phyloP scores from a whole-genome alignment of 2,888 invertebrate genomes.

The Syrista parreyssii region DNA sequence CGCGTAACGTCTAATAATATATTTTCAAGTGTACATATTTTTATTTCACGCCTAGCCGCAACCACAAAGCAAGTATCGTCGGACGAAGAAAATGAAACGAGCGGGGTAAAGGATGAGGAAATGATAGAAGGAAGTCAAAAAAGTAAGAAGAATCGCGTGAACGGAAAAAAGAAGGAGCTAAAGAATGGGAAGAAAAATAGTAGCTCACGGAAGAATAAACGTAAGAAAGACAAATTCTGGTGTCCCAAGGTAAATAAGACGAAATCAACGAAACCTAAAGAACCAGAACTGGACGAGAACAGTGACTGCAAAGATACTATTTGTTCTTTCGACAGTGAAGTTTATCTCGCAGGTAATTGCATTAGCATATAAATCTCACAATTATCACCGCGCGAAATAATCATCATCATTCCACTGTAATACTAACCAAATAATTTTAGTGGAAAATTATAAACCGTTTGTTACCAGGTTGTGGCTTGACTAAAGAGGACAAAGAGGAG shows the following conservation, averaged over 20 bases:
- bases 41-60: neutral
- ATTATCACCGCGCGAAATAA: neutral
- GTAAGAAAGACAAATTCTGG: conserved; percentile 5
- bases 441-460: neutral
- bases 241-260: conserved; percentile 1
- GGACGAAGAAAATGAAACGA: neutral
- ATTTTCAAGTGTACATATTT: neutral
- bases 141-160: neutral
- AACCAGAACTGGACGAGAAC: neutral
- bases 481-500: conserved; percentile 34
- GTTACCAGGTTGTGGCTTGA: conserved; percentile 36
- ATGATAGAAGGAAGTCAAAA: neutral
- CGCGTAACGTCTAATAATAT: neutral
- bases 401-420: neutral
- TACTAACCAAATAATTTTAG: neutral
- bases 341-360: conserved; percentile 42
- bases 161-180: neutral
- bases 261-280: conserved; percentile 7
- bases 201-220: neutral
- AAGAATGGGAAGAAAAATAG: neutral
- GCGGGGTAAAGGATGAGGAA: neutral
- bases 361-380: neutral
- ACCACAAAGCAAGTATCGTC: neutral
- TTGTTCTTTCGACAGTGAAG: conserved; percentile 47
- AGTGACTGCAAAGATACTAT: conserved; percentile 37